These are phyloP conservation scores for Lasioglossum figueresi DNA, from an alignment of 2,888 invertebrate genomes.

Conservation along the genomic window DNA sequence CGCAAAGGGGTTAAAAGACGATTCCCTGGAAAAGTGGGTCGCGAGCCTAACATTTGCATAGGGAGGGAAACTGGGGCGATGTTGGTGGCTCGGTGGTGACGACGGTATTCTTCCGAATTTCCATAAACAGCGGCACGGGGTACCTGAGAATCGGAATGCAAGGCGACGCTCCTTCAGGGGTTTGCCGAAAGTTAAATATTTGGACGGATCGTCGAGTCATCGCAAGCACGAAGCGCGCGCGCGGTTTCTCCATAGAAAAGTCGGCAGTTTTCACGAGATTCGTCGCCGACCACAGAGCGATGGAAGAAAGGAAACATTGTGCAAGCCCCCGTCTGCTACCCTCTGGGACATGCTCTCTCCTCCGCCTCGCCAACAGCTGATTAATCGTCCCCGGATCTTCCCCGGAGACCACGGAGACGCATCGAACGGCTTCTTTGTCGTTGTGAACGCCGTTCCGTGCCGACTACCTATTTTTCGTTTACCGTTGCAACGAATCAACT, in stretches of 20 bases:
- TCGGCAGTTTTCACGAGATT: constrained; percentile 64
- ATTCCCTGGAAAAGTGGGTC: background rate
- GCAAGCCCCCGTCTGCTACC: constrained; percentile 70
- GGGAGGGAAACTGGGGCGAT: constrained; percentile 12
- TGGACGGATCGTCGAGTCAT: constrained; percentile 80
- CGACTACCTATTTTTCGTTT: constrained; percentile 76
- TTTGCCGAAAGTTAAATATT: constrained; percentile 76
- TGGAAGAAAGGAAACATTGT: constrained; percentile 78
- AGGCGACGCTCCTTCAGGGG: constrained; percentile 48
- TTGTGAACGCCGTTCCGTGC: constrained; percentile 76
- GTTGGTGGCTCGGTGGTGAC: constrained; percentile 34
- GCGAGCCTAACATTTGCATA: background rate
- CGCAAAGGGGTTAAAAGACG: background rate
- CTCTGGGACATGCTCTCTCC: constrained; percentile 77
- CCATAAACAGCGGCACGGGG: constrained; percentile 38
- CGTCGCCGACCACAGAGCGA: constrained; percentile 45
- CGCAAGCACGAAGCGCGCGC: constrained; percentile 66
- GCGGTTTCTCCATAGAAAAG: constrained; percentile 68
- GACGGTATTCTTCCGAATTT: constrained; percentile 56
- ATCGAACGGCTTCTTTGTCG: constrained; percentile 82
- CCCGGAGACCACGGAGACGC: constrained; percentile 78
- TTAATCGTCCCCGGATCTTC: constrained; percentile 81
- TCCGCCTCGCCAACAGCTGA: constrained; percentile 83
- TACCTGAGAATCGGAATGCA: constrained; percentile 45
- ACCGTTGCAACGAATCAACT: constrained; percentile 69